A percentile compares a stretch with the other conserved stretches of the same genome.
Evolutionary conservation across 2,113 vertebrate genomes (phyloP).

Genomic region (Sisor rabdophorus): DNA sequence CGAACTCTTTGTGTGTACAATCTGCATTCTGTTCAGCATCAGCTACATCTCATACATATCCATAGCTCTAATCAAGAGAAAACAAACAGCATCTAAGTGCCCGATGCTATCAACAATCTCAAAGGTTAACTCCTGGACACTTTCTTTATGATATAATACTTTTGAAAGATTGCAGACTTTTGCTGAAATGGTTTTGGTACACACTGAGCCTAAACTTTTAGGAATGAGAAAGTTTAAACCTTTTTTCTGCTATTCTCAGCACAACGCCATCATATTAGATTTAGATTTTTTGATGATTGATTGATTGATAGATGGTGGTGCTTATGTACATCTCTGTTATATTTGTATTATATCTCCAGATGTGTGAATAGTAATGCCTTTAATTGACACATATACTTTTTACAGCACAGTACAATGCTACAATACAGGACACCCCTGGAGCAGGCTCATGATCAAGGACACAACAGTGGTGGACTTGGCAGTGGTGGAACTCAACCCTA

Average conservation of each 20-base stretch:
- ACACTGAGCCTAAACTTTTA: conserved; percentile 23
- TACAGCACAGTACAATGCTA: no score
- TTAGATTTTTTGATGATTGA: neutral
- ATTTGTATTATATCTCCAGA: no score
- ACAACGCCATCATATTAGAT: neutral
- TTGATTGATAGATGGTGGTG: no score
- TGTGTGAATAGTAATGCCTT: no score
- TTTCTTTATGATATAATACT: conserved; percentile 21
- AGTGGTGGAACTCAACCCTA: no score
- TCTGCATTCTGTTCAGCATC: conserved; percentile 15
- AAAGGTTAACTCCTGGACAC: neutral
- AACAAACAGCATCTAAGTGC: conserved; percentile 18
- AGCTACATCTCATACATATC: conserved; percentile 9
- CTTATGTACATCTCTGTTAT: no score
- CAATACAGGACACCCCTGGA: no score
- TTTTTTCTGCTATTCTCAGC: neutral
- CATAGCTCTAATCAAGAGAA: conserved; percentile 13
- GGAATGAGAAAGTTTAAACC: conserved; percentile 17
- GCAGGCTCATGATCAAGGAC: no score
- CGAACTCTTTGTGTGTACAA: conserved; percentile 14
- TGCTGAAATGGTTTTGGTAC: conserved; percentile 22
- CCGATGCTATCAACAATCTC: neutral
- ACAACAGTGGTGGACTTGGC: no score
- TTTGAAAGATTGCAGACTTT: conserved; percentile 8
- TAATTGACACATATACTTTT: no score